phyloP scores from a whole-genome alignment of 2,888 invertebrate genomes.

The Zygogramma bicolorata region DNA sequence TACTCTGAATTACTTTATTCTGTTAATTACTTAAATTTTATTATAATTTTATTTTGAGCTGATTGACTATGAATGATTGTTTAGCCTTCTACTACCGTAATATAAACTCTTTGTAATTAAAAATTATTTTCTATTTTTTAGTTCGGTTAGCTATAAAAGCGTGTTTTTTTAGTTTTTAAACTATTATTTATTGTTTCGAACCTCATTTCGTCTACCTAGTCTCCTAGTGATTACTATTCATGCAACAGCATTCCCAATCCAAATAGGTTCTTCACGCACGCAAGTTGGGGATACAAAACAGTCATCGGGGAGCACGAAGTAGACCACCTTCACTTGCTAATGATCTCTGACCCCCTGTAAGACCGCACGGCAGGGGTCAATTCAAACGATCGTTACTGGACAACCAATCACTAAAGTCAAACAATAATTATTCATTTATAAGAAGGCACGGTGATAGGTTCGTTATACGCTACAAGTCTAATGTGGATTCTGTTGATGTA shows the following conservation, averaged over 20 bases:
- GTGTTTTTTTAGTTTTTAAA: too few species aligned
- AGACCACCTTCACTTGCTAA: constrained; percentile 19
- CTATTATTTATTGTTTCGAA: too few species aligned
- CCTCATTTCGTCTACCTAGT: neutral
- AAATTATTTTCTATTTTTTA: too few species aligned
- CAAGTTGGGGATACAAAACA: neutral
- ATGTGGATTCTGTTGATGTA: constrained; percentile 19
- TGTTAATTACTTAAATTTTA: too few species aligned
- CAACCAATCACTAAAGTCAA: constrained; percentile 56
- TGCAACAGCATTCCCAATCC: neutral
- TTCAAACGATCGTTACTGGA: constrained; percentile 52
- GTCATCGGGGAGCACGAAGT: neutral
- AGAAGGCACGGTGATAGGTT: constrained; percentile 52
- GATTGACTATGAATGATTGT: too few species aligned
- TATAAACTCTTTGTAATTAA: too few species aligned
- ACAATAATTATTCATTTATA: constrained; percentile 60
- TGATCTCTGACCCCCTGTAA: constrained; percentile 43
- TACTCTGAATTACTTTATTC: too few species aligned
- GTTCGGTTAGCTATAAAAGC: too few species aligned
- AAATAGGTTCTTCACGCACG: too few species aligned
- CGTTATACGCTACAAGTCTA: constrained; percentile 48
- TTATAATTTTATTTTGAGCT: too few species aligned
- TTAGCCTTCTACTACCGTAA: too few species aligned
- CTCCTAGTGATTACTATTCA: neutral
- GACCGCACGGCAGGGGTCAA: constrained; percentile 53